phyloP scores from a whole-genome alignment of 2,797 vertebrate genomes.

The Sciurus carolinensis region DNA sequence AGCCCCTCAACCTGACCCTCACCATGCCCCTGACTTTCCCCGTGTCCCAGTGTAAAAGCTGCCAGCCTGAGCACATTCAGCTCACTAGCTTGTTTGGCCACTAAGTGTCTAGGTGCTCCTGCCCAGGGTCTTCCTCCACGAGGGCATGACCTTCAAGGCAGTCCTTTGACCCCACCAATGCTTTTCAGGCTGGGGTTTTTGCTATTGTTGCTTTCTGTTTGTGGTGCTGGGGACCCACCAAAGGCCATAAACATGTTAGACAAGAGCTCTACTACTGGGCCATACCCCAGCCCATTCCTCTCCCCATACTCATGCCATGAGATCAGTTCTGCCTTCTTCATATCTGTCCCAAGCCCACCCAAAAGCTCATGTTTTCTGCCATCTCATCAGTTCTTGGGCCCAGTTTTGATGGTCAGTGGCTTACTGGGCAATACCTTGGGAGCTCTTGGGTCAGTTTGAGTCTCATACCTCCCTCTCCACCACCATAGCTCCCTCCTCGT shows the following conservation, averaged over 20 bases:
- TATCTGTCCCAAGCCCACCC: background rate
- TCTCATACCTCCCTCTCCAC: background rate
- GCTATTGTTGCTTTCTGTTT: too few species aligned
- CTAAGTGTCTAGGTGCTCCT: background rate
- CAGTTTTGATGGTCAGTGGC: background rate
- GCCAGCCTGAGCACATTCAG: too few species aligned
- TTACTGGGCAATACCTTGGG: background rate
- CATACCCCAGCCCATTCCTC: background rate
- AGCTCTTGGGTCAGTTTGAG: fast-evolving
- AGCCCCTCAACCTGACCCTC: too few species aligned
- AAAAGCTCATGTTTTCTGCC: background rate
- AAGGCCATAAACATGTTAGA: too few species aligned
- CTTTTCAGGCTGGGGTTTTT: background rate
- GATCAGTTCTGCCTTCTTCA: background rate
- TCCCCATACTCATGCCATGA: background rate
- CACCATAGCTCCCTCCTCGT: background rate
- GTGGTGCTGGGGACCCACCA: too few species aligned
- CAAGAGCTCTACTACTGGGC: too few species aligned
- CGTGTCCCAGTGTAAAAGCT: too few species aligned
- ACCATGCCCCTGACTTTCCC: too few species aligned
- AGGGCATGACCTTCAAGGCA: background rate
- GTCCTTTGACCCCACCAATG: background rate
- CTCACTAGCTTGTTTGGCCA: background rate
- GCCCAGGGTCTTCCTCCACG: background rate
- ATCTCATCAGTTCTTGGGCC: background rate